Percentiles rank a stretch among this genome's conserved stretches.
These are phyloP conservation scores for Elachura formosa DNA, from an alignment of 2,113 vertebrate species.

Conservation along the genomic window DNA sequence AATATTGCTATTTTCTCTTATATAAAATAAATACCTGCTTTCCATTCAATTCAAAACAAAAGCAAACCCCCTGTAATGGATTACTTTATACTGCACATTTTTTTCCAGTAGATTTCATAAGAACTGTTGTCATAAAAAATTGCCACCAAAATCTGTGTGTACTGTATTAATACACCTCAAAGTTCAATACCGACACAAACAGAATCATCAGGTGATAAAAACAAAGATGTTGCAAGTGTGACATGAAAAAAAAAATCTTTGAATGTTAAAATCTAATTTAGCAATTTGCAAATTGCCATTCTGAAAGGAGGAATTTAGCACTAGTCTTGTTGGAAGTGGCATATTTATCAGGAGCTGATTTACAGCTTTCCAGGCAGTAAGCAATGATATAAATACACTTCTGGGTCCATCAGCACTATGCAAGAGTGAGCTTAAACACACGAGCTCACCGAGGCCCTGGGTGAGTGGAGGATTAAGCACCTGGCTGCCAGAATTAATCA, in stretches of 20 bases:
- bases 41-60: background rate
- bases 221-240: background rate
- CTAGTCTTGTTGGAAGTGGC: conserved; percentile 44
- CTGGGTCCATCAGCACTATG: conserved; percentile 27
- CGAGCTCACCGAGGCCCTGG: background rate
- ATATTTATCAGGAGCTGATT: conserved; percentile 38
- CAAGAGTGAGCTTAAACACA: conserved; percentile 17
- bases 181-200: conserved; percentile 7
- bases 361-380: conserved; percentile 49
- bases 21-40: background rate
- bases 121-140: background rate
- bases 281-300: conserved; percentile 16
- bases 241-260: background rate
- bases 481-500: conserved; percentile 35
- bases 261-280: conserved; percentile 39
- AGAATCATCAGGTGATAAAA: conserved; percentile 26
- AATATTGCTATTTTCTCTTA: background rate
- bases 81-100: background rate
- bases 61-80: background rate
- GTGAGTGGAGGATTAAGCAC: background rate
- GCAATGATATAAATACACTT: conserved; percentile 41
- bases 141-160: background rate
- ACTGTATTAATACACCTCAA: background rate
- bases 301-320: conserved; percentile 51
- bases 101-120: background rate